Base-by-base conservation (phyloP, 2,888 invertebrate species). In the Nycteola revayana region DNA sequence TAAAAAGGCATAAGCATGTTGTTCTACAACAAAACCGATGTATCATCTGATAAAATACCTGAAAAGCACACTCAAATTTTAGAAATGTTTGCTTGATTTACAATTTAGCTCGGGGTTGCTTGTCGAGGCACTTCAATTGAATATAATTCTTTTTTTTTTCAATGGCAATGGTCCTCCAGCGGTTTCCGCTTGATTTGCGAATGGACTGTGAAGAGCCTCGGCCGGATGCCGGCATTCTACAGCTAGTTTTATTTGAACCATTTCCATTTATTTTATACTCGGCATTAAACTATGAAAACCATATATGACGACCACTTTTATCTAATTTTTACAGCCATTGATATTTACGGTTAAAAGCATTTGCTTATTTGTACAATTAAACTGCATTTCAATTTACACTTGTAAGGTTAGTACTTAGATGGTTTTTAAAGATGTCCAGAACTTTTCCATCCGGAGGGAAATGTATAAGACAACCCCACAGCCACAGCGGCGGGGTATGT, bases 101-200 rank as follows among this genome's bases (percentile, higher is more conserved):
- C 48, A 39, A 42, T 48, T 48, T 38, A 33, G 23, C 32, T 31
- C 28, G 27, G 36, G 28, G 14, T 21, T 7, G 9, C 11, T 40
- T 29, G 37, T 18, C 29, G 33, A 17, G 20, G 31, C 25, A 32
- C 44, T 55, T 31, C 32, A 56, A 45, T 43, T 43, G 41, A 47
- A 54, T 48, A 42, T 41, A 45, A 36, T 30, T 35, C 28, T 32
- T 41, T 36, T 36, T 43, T 45, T 55, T 55, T 30, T 8, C n/a
- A 6, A 11, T 40, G 25, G 50, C 56, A 50, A 64, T 55, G 61
- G 54, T 58, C 32, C 66, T 74, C 42, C 47, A 62, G 35, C 46
- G 10, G 53, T 63, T 47, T 43, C 62, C 54, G 55, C 48, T 65
- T 64, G 64, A 72, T 72, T 73, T 70, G 60, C 58, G 61, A 66